These are phyloP conservation scores for Lagodon rhomboides DNA, from an alignment of 2,797 vertebrate genomes.

Conservation along the genomic window DNA sequence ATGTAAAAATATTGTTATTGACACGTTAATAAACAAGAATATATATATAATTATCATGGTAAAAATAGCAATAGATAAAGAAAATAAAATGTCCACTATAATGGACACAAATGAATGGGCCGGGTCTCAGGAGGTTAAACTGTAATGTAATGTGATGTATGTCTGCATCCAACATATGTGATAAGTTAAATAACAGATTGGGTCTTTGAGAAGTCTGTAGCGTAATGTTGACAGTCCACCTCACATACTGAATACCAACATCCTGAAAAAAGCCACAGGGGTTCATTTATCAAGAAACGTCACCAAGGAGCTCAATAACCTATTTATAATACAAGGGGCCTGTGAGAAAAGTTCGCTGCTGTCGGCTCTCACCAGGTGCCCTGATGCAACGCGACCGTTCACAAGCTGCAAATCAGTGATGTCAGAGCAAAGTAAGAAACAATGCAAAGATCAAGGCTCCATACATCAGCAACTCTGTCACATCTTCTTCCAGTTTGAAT, in stretches of 20 bases:
- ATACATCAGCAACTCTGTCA: slow-evolving; percentile 20
- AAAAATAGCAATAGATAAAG: too few species aligned
- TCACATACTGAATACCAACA: slow-evolving; percentile 18
- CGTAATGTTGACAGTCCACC: not conserved
- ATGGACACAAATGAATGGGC: too few species aligned
- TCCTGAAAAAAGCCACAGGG: slow-evolving; percentile 30
- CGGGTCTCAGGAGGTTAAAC: not conserved
- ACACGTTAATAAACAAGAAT: too few species aligned
- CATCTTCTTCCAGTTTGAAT: slow-evolving; percentile 25
- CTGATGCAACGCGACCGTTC: slow-evolving; percentile 16
- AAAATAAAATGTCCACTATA: too few species aligned
- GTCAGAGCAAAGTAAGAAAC: slow-evolving; percentile 49
- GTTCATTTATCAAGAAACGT: slow-evolving; percentile 21
- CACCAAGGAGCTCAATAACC: slow-evolving; percentile 26
- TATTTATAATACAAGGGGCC: slow-evolving; percentile 41
- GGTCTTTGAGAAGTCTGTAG: not conserved
- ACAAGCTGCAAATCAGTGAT: slow-evolving; percentile 45
- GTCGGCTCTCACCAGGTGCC: slow-evolving; percentile 24
- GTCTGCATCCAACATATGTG: not conserved
- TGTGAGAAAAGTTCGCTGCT: slow-evolving; percentile 13
- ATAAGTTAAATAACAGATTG: not conserved
- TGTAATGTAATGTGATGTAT: not conserved
- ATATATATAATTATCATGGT: too few species aligned
- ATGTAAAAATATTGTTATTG: too few species aligned
- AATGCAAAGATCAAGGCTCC: slow-evolving; percentile 50